Base-by-base conservation (phyloP, 2,113 vertebrate genomes). In the Siniperca chuatsi region DNA sequence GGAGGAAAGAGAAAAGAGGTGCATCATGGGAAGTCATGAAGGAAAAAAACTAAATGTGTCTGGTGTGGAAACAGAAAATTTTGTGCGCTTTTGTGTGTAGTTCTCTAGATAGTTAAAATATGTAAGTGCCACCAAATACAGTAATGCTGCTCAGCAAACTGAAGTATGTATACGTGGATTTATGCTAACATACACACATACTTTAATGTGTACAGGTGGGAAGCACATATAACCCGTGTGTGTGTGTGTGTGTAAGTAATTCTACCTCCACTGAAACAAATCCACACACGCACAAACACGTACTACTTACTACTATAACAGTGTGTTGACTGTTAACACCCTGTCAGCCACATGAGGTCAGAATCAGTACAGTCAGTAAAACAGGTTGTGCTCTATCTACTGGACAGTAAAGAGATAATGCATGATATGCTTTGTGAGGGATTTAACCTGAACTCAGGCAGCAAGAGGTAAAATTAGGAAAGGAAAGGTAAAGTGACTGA, bases 331-430 rank as follows among this genome's bases (percentile, higher is more conserved):
- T 69, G 25, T 75, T 68, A 68, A 20, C 46, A 66, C 40, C n/a
- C 21, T 42, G 37, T 60, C 61, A 73, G 46, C 62, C 57, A 65
- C 58, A 67, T 1, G 5, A 80, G 76, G 75, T 72, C 78, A 67
- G 62, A 18, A 52, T 60, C 42, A 40, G 46, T 57, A 23, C 61
- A 62, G 37, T 25, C 29, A 29, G 35, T 60, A 37, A 78, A 75
- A 62, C 50, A 60, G 33, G 10, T 12, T 1, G 11, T 23, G 9
- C 21, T 65, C 23, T 25, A 40, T 81, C 46, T 33, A 52, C 16
- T 44, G 50, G 44, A 73, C 9, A 40, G 35, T 37, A 4, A 37
- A 37, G 35, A 37, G 35, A 4, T 37, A 37, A 37, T 2, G 35
- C 35, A n/a, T n/a, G n/a, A n/a, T n/a, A n/a, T n/a, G 35, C 35